Evolutionary conservation across 2,888 invertebrate species (phyloP).

Genomic region (Pseudococcus longispinus): DNA sequence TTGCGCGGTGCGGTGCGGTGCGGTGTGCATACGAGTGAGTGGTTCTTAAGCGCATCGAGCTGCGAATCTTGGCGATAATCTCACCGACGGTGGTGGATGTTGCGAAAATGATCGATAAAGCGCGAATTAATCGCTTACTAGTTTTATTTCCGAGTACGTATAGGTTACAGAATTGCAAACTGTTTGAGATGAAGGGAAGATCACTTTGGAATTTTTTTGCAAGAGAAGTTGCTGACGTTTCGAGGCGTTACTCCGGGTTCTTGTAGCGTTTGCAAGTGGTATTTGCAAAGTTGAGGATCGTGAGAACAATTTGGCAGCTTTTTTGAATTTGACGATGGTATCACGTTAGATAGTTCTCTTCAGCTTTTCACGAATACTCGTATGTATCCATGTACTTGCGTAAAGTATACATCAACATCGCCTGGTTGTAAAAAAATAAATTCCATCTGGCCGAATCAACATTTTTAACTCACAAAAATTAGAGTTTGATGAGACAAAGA

Average conservation of each 20-base stretch:
- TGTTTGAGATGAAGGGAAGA: neutral
- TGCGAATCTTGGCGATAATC: neutral
- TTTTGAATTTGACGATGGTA: no score
- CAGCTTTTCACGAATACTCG: neutral
- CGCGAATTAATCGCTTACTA: neutral
- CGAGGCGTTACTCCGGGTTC: no score
- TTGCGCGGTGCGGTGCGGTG: neutral
- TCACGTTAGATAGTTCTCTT: no score
- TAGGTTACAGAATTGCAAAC: no score
- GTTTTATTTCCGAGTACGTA: neutral
- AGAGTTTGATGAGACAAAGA: neutral
- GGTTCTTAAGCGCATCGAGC: conserved; percentile 16
- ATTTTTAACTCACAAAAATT: neutral
- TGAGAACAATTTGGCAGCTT: no score
- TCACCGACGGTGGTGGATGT: neutral
- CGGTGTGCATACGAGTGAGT: neutral
- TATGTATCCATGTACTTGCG: neutral
- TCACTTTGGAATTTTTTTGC: no score
- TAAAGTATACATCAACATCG: neutral
- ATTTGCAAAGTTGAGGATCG: no score
- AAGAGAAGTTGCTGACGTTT: no score
- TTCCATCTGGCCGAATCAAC: neutral
- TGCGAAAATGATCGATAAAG: neutral
- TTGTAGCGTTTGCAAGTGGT: neutral
- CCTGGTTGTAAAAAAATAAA: no score